Evolutionary conservation across 53 echinoderm and acorn worm species (phyloP).

Genomic region (Astropecten irregularis): DNA sequence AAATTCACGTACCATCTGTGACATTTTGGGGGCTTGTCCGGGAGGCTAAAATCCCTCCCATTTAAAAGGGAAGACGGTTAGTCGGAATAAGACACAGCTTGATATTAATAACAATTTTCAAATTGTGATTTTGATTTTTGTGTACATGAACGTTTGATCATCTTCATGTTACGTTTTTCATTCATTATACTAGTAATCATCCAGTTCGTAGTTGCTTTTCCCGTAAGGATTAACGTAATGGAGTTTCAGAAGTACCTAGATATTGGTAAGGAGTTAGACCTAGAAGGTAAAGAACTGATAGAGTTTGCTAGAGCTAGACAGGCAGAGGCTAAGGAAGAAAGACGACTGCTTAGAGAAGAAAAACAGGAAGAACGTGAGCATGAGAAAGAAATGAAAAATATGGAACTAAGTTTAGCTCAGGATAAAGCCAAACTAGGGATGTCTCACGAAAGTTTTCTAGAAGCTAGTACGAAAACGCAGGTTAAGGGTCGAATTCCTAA

Average conservation of each 20-base stretch:
- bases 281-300: background rate
- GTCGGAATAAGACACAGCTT: too few species aligned
- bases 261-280: background rate
- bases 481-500: background rate
- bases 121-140: too few species aligned
- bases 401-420: background rate
- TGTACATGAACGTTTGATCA: too few species aligned
- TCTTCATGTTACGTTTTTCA: too few species aligned
- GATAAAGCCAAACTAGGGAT: background rate
- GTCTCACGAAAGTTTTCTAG: background rate
- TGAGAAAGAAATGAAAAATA: background rate
- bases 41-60: too few species aligned
- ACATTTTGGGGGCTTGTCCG: too few species aligned
- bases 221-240: too few species aligned
- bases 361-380: background rate
- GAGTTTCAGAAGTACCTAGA: constrained; percentile 21
- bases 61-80: too few species aligned
- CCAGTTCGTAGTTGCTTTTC: too few species aligned
- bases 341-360: background rate
- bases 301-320: constrained; percentile 12
- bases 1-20: too few species aligned
- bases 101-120: too few species aligned
- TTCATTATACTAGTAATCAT: too few species aligned
- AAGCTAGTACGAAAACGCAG: background rate
- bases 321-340: background rate